These are phyloP conservation scores for Cotesia congregata DNA, from an alignment of 2,888 invertebrate genomes.

Conservation along the genomic window DNA sequence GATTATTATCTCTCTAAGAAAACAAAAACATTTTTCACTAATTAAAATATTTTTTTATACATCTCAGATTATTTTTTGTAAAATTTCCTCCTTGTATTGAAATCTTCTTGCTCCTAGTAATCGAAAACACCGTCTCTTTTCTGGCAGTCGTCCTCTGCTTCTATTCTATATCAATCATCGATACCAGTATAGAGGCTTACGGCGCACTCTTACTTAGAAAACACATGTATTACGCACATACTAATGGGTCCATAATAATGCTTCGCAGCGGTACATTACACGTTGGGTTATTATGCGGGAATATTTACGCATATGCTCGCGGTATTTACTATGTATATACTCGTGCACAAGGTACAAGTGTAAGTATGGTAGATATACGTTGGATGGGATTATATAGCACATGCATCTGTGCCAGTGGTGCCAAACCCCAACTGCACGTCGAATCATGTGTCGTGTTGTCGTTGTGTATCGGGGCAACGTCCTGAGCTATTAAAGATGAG, in stretches of 20 bases:
- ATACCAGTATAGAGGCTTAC: no score
- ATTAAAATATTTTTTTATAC: no score
- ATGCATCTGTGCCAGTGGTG: constrained; percentile 70
- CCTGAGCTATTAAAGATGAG: constrained; percentile 65
- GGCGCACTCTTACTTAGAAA: not conserved
- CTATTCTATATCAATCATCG: no score
- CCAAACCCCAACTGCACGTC: constrained; percentile 57
- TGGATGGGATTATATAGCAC: constrained; percentile 41
- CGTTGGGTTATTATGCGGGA: constrained; percentile 12
- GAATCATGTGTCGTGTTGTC: constrained; percentile 28
- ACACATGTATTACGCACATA: constrained; percentile 51
- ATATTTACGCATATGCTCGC: constrained; percentile 24
- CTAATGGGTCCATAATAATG: constrained; percentile 24
- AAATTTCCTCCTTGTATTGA: no score
- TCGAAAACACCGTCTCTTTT: no score
- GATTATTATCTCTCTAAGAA: no score
- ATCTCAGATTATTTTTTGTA: no score
- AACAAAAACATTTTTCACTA: no score
- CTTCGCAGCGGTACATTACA: constrained; percentile 22
- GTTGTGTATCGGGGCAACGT: constrained; percentile 59
- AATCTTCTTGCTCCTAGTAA: no score
- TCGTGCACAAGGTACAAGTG: not conserved
- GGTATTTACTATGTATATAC: not conserved
- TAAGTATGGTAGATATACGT: not conserved
- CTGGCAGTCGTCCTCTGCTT: no score